Base-by-base conservation (phyloP, 2,888 invertebrate species). In the Pterostichus niger region DNA sequence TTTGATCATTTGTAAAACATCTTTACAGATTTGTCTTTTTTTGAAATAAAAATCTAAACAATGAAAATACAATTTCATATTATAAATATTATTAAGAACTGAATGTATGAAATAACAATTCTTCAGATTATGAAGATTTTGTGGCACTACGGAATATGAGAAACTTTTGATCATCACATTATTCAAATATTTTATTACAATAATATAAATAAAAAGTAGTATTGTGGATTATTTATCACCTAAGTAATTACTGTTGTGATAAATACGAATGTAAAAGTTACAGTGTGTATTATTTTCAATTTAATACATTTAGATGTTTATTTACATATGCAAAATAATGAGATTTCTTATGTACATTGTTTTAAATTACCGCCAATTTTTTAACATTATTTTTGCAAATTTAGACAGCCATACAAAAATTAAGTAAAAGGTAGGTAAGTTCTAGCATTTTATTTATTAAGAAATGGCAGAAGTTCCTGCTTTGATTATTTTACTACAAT, bases 1-100 rank as follows among this genome's bases (percentile, higher is more conserved):
- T 68, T 71, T 75, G 44, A 71, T 71, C 24, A 52, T 75, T 75
- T 75, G 75, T 75, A 75, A 24, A 75, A 49, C 52, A 75, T 52
- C 31, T 75, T 52, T 24, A 68, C 68, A 52, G 75, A 75, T 31
- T 75, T 75, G 75, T 75, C 75, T 75, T 75, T 75, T 75, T 75
- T 49, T 52, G 33, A 52, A 75, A 75, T 75, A 75, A 75, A 75
- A 75, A 75, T 75, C 33, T 75, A 75, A 75, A 75, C 13, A 49
- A 75, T 71, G 9, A 64, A 24, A 52, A 46, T 71, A n/a, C 40
- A 49, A 52, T 31, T 75, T 49, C 75, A 75, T 75, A 75, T 64
- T 59, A 35, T 64, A 64, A 61, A 11, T 64, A 71, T 44, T 71
- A 71, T 44, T 71, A 68, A 68, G 44, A 40, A 71, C 40, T 71